Percentiles rank a stretch among this genome's conserved stretches.
These are phyloP conservation scores for Meriones psammophilus DNA, from an alignment of 2,797 vertebrate genomes.

Conservation along the genomic window DNA sequence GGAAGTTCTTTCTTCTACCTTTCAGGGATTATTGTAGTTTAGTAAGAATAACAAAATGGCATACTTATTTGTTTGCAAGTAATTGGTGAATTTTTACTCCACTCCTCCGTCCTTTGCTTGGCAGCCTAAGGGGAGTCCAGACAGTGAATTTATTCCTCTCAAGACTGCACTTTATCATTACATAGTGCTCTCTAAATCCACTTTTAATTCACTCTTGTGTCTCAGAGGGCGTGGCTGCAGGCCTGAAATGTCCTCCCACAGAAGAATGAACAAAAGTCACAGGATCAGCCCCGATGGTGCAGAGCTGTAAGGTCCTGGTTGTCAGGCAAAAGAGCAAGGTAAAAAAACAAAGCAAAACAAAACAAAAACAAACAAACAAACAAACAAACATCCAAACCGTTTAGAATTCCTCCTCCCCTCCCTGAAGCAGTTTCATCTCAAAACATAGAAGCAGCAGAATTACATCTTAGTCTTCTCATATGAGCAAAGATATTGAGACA, in stretches of 20 bases:
- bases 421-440: constrained; percentile 30
- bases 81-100: background rate
- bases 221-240: constrained; percentile 69
- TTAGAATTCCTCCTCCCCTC: constrained; percentile 16
- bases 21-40: background rate
- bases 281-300: background rate
- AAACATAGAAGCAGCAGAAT: background rate
- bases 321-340: background rate
- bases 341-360: background rate
- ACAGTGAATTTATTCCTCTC: constrained; percentile 63
- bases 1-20: background rate
- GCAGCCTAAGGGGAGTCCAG: background rate
- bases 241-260: constrained; percentile 64
- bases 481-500: background rate
- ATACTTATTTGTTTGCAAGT: background rate
- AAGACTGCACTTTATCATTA: constrained; percentile 63
- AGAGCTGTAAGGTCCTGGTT: background rate
- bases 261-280: constrained; percentile 63
- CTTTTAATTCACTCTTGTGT: constrained; percentile 82
- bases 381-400: background rate
- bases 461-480: constrained; percentile 6
- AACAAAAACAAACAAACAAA: background rate
- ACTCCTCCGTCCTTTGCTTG: background rate
- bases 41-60: background rate
- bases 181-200: constrained; percentile 79